Evolutionary conservation across 2,113 vertebrate species (phyloP), one percentile per base, ranked within the genome.

Genomic region (Perca schrenkii): DNA sequence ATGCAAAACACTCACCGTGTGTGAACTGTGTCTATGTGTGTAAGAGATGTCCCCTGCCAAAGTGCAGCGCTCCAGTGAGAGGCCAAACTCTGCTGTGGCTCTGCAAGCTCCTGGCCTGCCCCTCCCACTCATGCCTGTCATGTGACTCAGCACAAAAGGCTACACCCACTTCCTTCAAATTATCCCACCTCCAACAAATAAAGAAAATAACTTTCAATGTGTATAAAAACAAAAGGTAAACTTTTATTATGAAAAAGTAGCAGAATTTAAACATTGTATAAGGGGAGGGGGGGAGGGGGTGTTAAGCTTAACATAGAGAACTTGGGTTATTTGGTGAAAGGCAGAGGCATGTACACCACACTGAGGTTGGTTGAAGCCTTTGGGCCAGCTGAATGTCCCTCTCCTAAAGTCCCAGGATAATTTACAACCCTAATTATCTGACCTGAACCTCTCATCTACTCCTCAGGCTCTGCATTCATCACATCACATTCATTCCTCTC

Each of bases 1-100:
- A 89, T 85, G 80, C 82, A 78, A 74, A 91, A 88, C 73, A 91
- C 93, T 93, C 86, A 94, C 94, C 94, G 83, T 79, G 79, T 83
- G 67, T 88, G 50, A 76, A 86, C 82, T 85, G 87, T 89, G 86
- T 81, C 70, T 74, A 14, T 60, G 84, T 77, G 73, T 64, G 77
- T 77, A 25, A 13, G 54, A 84, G 80, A 79, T n/a, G 82, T 90
- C 88, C 85, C 76, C 80, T 81, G 84, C 79, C 73, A 91, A 87
- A 90, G 90, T 73, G 78, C 88, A 88, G 85, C 49, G 28, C 81
- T 89, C 79, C 80, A 84, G 88, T 91, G 87, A 91, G 89, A 91
- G 94, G 91, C 91, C 91, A 76, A 89, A 90, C 86, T 91, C 91
- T 82, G 87, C 87, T 71, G 84, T 79, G 77, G 77, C 89, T 85